Evolutionary conservation across 2,888 invertebrate species (phyloP).

Genomic region (Cyclophora punctaria): DNA sequence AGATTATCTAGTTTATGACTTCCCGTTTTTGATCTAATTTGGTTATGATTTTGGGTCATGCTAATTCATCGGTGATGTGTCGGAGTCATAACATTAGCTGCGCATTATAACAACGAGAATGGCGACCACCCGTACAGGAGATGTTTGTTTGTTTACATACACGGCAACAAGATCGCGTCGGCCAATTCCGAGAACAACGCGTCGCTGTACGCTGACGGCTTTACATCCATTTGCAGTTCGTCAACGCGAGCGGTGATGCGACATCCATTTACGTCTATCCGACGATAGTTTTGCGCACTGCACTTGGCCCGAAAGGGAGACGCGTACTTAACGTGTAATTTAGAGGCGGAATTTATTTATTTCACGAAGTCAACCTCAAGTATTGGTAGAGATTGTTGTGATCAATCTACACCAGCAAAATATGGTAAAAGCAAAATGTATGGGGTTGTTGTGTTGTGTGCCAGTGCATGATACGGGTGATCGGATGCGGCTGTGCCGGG

Average conservation of each 20-base stretch:
- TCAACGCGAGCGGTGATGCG: constrained; percentile 29
- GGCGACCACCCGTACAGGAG: too few relatives aligned
- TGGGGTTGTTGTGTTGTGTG: neutral
- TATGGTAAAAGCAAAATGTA: too few relatives aligned
- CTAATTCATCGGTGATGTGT: constrained; percentile 8
- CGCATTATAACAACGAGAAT: neutral
- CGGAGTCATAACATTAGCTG: neutral
- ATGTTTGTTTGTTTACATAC: constrained; percentile 4
- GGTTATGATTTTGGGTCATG: constrained; percentile 6
- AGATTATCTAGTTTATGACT: constrained; percentile 7
- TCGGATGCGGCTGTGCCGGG: constrained; percentile 38
- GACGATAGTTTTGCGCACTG: constrained; percentile 57
- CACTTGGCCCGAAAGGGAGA: constrained; percentile 41
- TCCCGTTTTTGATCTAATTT: constrained; percentile 2
- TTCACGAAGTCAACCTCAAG: too few relatives aligned
- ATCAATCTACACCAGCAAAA: too few relatives aligned
- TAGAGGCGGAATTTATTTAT: too few relatives aligned
- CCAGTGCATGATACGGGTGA: constrained; percentile 5
- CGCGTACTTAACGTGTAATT: constrained; percentile 20
- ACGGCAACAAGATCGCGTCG: too few relatives aligned
- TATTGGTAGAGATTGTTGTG: too few relatives aligned
- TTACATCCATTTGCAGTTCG: constrained; percentile 30
- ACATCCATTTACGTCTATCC: constrained; percentile 39
- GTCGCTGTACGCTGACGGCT: constrained; percentile 20
- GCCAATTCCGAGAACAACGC: neutral